These are phyloP conservation scores for Copidosoma aretas DNA, from an alignment of 2,888 invertebrate genomes.

Conservation along the genomic window DNA sequence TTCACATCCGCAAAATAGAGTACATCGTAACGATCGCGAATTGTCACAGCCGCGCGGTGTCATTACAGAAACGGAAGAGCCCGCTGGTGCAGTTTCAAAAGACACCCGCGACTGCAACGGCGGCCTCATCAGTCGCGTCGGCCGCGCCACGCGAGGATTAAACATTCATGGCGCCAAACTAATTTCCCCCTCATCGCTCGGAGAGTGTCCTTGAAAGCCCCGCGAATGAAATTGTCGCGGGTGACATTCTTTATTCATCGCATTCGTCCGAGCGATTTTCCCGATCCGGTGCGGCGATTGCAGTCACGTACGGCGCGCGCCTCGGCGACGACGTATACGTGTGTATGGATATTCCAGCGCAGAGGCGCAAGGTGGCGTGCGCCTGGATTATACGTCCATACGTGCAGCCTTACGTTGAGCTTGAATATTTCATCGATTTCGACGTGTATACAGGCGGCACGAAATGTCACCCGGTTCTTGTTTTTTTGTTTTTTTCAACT, in stretches of 20 bases:
- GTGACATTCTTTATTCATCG: constrained; percentile 24
- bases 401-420: neutral
- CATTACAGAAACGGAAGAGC: no score
- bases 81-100: neutral
- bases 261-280: constrained; percentile 42
- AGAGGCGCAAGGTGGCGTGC: no score
- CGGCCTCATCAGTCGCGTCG: no score
- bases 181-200: constrained; percentile 26
- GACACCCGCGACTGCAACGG: no score
- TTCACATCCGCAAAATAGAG: no score
- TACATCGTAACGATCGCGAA: neutral
- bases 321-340: constrained; percentile 41
- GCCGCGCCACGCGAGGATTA: constrained; percentile 19
- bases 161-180: constrained; percentile 23
- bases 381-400: constrained; percentile 49
- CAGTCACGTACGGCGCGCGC: constrained; percentile 48
- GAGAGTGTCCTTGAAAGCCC: constrained; percentile 16
- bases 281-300: constrained; percentile 53
- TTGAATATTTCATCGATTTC: constrained; percentile 48
- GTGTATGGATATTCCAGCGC: no score
- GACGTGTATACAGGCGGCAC: neutral
- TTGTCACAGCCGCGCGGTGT: no score
- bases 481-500: neutral
- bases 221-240: neutral
- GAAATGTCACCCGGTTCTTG: neutral